Conservation (phyloP, 2,888 invertebrate genomes). For the Lasioglossum marginatum region DNA sequence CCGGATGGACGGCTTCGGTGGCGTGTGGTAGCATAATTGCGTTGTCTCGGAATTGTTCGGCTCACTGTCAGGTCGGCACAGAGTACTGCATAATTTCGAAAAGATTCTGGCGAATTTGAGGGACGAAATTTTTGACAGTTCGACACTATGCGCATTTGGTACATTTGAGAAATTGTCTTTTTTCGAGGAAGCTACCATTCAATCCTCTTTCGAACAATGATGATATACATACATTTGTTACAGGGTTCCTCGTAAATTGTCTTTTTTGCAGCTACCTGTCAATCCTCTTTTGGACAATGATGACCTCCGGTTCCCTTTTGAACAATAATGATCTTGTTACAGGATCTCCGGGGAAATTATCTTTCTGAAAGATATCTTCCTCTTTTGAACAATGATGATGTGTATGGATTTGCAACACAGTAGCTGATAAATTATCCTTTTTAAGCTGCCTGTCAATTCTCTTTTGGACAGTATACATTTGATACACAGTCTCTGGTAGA, state of each 20-base stretch:
- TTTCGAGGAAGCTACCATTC: not conserved
- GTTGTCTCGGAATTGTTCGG: not conserved
- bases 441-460: not conserved
- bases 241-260: not conserved
- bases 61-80: not conserved
- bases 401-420: not conserved
- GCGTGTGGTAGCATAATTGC: slow-evolving; percentile 11
- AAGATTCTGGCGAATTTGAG: not conserved
- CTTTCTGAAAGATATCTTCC: too few species aligned
- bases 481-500: not conserved
- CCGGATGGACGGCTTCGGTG: not conserved
- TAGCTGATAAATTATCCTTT: not conserved
- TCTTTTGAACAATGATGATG: not conserved
- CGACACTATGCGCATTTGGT: not conserved
- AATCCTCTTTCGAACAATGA: not conserved
- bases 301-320: not conserved
- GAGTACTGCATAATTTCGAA: not conserved
- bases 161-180: not conserved
- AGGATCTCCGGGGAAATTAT: too few species aligned
- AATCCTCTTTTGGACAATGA: not conserved
- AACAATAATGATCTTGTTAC: not conserved
- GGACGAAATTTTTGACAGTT: not conserved
- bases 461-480: not conserved
- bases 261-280: not conserved
- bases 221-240: not conserved